Evolutionary conservation across 2,888 invertebrate species (phyloP).

Genomic region (Phengaris arion): DNA sequence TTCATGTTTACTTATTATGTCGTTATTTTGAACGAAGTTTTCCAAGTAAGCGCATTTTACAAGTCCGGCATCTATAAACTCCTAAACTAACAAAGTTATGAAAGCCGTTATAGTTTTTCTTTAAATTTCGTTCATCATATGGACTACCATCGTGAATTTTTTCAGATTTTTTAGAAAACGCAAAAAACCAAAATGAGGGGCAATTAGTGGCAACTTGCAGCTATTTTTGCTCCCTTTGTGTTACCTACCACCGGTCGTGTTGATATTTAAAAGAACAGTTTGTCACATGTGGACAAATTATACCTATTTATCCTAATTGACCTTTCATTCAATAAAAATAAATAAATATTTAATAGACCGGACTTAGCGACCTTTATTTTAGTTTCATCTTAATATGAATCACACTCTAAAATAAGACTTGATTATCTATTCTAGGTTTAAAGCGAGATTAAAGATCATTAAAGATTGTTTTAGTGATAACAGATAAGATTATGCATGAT

Average conservation of each 20-base stretch:
- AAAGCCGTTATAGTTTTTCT: too few species aligned
- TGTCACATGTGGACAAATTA: background rate
- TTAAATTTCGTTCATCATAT: too few species aligned
- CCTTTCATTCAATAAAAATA: conserved; percentile 9
- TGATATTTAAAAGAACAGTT: conserved; percentile 9
- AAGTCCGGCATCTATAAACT: too few species aligned
- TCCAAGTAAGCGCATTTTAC: too few species aligned
- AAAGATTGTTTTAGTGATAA: background rate
- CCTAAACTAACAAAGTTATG: too few species aligned
- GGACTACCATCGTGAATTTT: too few species aligned
- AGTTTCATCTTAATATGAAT: background rate
- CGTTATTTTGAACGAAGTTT: too few species aligned
- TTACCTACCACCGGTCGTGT: background rate
- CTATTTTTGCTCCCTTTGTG: background rate
- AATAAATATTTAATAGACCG: background rate
- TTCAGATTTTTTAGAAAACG: too few species aligned
- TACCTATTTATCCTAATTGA: conserved; percentile 1
- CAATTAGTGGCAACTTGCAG: too few species aligned
- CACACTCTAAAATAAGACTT: conserved; percentile 16
- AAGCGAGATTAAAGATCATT: background rate
- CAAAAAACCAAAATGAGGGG: too few species aligned
- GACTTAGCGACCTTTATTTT: background rate
- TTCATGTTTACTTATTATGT: too few species aligned
- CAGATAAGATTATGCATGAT: background rate
- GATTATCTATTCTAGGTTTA: background rate